Evolutionary conservation across 2,888 invertebrate genomes (phyloP), one percentile per base, ranked within the genome.

Genomic region (Rotaria magnacalcarata): DNA sequence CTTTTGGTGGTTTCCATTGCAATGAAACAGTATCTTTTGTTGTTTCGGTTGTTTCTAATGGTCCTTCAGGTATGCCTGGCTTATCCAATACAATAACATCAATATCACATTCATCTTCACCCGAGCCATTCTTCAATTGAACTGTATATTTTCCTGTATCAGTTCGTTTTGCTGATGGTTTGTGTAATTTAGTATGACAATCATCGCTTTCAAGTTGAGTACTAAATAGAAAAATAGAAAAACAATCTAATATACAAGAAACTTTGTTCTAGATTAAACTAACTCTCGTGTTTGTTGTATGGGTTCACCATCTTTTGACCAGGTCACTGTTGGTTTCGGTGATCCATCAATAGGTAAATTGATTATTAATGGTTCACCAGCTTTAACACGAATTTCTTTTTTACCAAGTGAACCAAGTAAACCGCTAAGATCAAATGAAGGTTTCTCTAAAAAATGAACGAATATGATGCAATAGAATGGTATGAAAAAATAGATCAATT

Each of bases 361-460:
- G 89, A 98, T 93, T 90, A 95, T 95, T 89, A 99, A 94, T 3
- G 97, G 97, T 91, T 99, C 97, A 87, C 98, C 98, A 88, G 97
- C 98, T 86, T 96, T 94, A 50, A 99, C 96, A 91, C 96, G 95
- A 90, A 98, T 94, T 91, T 95, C 96, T 89, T 95, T 95, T 85
- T 47, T 54, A n/a, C 80, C 80, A n/a, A 80, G 47, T n/a, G 56
- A 58, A 58, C 87, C 86, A n/a, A 52, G 56, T 34, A 85, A 54
- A 50, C 56, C 56, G 50, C 74, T 84, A 21, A 84, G 41, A 56
- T 85, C 86, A 24, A 85, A 87, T 60, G 80, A 84, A 7, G 86
- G 87, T 47, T 84, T 87, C 84, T 86, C 85, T 85, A 85, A n/a
- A 67, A 5, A 5, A 58, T 24, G 10, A 24, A 34, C 34, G 34